Evolutionary conservation across 2,888 invertebrate species (phyloP).

Genomic region (Keiferia lycopersicella): DNA sequence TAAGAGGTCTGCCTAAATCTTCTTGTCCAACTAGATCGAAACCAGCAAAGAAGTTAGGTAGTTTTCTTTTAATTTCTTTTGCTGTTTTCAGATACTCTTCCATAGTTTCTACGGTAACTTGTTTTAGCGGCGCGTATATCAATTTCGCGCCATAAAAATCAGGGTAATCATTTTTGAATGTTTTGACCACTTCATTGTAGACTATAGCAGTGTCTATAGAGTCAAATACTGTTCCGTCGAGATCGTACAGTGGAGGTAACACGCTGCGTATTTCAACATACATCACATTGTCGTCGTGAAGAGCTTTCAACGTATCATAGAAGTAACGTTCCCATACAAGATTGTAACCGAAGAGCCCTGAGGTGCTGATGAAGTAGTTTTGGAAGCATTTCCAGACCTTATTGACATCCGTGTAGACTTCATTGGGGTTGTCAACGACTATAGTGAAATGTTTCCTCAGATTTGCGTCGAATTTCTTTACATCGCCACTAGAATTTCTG

Average conservation of each 20-base stretch:
- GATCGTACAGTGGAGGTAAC: slow-evolving; percentile 83
- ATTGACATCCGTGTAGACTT: slow-evolving; percentile 78
- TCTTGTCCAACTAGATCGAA: slow-evolving; percentile 93
- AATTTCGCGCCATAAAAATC: slow-evolving; percentile 85
- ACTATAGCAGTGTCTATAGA: slow-evolving; percentile 77
- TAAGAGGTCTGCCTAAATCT: slow-evolving; percentile 84
- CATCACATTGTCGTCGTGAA: slow-evolving; percentile 85
- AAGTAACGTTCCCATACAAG: slow-evolving; percentile 85
- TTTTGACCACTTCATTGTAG: slow-evolving; percentile 79
- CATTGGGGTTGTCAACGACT: slow-evolving; percentile 68
- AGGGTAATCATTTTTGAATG: slow-evolving; percentile 81
- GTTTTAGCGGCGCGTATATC: slow-evolving; percentile 85
- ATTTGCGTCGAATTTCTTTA: slow-evolving; percentile 75
- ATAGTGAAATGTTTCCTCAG: slow-evolving; percentile 80
- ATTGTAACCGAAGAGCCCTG: slow-evolving; percentile 80
- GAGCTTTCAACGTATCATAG: slow-evolving; percentile 82
- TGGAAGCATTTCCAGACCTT: slow-evolving; percentile 82
- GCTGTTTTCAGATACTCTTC: slow-evolving; percentile 71
- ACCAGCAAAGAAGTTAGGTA: slow-evolving; percentile 87
- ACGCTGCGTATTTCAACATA: slow-evolving; percentile 85
- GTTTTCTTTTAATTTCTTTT: slow-evolving; percentile 64
- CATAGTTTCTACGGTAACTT: slow-evolving; percentile 62
- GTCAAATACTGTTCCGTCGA: slow-evolving; percentile 81
- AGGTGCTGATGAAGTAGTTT: slow-evolving; percentile 76
- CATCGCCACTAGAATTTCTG: slow-evolving; percentile 68